Evolutionary conservation across 2,888 invertebrate species (phyloP).

Genomic region (Sisyra nigra): DNA sequence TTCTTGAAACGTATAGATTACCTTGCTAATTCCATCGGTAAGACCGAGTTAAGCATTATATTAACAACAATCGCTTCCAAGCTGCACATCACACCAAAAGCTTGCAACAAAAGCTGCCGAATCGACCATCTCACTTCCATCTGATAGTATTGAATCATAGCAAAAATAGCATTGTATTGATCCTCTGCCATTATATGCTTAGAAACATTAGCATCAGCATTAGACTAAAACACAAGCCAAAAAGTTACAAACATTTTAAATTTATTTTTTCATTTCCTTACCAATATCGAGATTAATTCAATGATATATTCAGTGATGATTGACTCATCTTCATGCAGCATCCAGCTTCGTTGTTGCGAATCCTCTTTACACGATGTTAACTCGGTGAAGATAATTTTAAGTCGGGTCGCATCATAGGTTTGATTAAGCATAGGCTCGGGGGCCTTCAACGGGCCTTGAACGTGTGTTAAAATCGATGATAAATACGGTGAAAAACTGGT

Average conservation of each 20-base stretch:
- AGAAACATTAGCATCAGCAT: slow-evolving; percentile 80
- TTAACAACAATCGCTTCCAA: slow-evolving; percentile 66
- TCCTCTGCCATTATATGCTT: slow-evolving; percentile 71
- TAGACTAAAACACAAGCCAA: slow-evolving; percentile 44
- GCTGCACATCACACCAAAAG: slow-evolving; percentile 77
- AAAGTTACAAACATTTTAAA: background rate
- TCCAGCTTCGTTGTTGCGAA: slow-evolving; percentile 91
- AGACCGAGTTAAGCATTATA: slow-evolving; percentile 70
- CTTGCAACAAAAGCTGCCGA: slow-evolving; percentile 63
- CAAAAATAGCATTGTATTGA: slow-evolving; percentile 67
- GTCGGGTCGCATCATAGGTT: slow-evolving; percentile 68
- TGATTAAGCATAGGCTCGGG: slow-evolving; percentile 57
- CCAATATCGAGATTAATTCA: slow-evolving; percentile 69
- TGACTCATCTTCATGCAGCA: slow-evolving; percentile 82
- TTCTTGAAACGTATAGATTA: slow-evolving; percentile 17
- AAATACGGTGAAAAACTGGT: slow-evolving; percentile 41
- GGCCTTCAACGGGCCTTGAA: slow-evolving; percentile 40
- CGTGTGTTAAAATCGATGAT: slow-evolving; percentile 34
- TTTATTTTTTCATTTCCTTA: slow-evolving; percentile 22
- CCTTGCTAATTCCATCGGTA: slow-evolving; percentile 82
- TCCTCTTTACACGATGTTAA: slow-evolving; percentile 84
- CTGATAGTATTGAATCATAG: slow-evolving; percentile 85
- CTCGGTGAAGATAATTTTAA: slow-evolving; percentile 70
- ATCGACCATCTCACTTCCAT: slow-evolving; percentile 87
- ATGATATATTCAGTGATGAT: slow-evolving; percentile 74